Evolutionary conservation across 2,888 invertebrate genomes (phyloP).

Genomic region (Metallyticus violacea): DNA sequence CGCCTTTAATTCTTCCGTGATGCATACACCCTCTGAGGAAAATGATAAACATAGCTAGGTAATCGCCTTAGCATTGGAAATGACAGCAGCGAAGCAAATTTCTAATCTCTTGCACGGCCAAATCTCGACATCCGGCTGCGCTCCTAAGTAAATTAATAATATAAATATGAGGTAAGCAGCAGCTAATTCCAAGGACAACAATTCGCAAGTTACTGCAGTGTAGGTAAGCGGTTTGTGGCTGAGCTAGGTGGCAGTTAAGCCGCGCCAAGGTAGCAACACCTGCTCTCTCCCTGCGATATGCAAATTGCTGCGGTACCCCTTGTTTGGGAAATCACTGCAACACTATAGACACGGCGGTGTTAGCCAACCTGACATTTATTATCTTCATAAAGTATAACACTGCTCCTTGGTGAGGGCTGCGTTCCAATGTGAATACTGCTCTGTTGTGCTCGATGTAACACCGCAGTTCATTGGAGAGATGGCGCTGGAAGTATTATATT

Average conservation of each 20-base stretch:
- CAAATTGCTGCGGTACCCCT: constrained; percentile 1
- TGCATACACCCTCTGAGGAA: neutral
- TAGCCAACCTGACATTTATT: constrained; percentile 6
- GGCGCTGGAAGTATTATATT: too few species aligned
- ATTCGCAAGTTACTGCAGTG: too few species aligned
- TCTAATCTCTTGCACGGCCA: neutral
- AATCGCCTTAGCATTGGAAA: neutral
- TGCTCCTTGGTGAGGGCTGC: neutral
- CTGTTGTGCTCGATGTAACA: too few species aligned
- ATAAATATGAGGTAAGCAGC: neutral
- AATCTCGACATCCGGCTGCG: neutral
- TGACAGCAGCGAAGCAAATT: neutral
- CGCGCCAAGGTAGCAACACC: neutral
- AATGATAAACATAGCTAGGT: neutral
- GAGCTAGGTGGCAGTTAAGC: too few species aligned
- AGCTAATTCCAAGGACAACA: neutral
- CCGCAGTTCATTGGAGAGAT: too few species aligned
- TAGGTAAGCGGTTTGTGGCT: neutral
- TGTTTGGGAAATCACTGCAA: constrained; percentile 10
- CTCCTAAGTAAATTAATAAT: neutral
- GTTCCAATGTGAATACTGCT: neutral
- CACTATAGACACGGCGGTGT: neutral
- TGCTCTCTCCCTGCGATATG: neutral
- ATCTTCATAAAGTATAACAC: constrained; percentile 11
- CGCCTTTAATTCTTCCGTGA: neutral